Percentiles rank a stretch among this genome's conserved stretches.
Conservation (phyloP, 2,113 vertebrate species). For the Lamprologus sp. region DNA sequence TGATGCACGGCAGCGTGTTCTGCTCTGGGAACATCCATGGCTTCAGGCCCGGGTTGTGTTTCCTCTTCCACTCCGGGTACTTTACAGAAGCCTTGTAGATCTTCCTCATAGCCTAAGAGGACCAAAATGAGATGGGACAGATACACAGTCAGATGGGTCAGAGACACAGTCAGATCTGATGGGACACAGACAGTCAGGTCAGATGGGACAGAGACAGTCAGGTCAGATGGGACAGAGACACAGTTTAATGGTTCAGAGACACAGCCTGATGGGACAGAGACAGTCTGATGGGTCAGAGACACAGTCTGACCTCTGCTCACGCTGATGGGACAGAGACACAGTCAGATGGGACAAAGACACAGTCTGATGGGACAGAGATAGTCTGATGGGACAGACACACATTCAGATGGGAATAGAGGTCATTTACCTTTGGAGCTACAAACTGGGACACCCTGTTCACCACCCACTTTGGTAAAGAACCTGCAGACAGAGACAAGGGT, state of each 20-base stretch:
- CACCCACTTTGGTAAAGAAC: slow-evolving; percentile 83
- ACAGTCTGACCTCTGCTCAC: too few species aligned
- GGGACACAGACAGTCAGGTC: background rate
- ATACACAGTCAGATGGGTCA: accelerated
- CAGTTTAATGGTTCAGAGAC: too few species aligned
- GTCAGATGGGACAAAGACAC: too few species aligned
- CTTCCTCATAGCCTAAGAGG: slow-evolving; percentile 77
- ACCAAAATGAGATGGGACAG: background rate
- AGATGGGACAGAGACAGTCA: background rate
- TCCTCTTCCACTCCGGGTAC: slow-evolving; percentile 81
- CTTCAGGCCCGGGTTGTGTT: slow-evolving; percentile 74
- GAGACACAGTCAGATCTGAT: background rate
- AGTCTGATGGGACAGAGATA: accelerated
- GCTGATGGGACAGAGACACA: background rate
- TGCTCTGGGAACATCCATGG: slow-evolving; percentile 80
- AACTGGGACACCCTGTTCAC: slow-evolving; percentile 84
- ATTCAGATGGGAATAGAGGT: background rate
- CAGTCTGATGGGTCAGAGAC: accelerated
- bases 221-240: too few species aligned
- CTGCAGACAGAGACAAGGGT: slow-evolving; percentile 42
- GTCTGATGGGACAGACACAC: accelerated
- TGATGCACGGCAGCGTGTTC: slow-evolving; percentile 72
- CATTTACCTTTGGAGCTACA: slow-evolving; percentile 77
- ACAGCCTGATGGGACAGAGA: too few species aligned
- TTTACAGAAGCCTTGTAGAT: slow-evolving; percentile 84